These are phyloP conservation scores for Protomyctophum bolini DNA, from an alignment of 2,113 vertebrate genomes.

Conservation along the genomic window DNA sequence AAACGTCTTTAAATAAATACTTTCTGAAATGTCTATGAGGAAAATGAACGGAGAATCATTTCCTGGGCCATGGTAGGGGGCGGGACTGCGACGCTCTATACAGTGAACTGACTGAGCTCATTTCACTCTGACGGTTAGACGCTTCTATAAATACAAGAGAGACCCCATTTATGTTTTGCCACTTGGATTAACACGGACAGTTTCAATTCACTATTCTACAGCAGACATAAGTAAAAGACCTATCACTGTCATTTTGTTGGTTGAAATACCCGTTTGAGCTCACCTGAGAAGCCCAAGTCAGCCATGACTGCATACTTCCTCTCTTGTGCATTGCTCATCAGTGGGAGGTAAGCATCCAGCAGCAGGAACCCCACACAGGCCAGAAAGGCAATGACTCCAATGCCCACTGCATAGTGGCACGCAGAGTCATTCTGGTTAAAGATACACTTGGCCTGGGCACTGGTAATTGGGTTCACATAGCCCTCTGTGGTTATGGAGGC, in stretches of 20 bases:
- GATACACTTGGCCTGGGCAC: conserved; percentile 55
- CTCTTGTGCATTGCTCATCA: conserved; percentile 84
- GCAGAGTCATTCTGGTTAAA: conserved; percentile 85
- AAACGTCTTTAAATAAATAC: no score
- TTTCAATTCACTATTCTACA: background rate
- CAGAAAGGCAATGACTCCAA: conserved; percentile 88
- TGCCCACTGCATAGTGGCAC: conserved; percentile 83
- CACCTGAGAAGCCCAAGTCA: conserved; percentile 89
- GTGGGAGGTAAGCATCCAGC: conserved; percentile 85
- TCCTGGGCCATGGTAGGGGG: no score
- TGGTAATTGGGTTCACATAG: conserved; percentile 52
- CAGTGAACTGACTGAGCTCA: no score
- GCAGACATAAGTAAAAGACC: no score
- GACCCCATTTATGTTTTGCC: background rate
- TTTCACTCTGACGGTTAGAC: no score
- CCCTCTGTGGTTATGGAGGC: conserved; percentile 86
- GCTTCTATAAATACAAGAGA: no score
- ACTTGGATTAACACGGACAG: background rate
- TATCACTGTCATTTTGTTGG: no score
- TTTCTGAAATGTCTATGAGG: no score
- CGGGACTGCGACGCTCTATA: no score
- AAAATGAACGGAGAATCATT: no score
- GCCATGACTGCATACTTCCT: conserved; percentile 86
- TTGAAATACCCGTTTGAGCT: background rate
- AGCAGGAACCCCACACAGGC: conserved; percentile 83